Evolutionary conservation across 2,113 vertebrate species (phyloP), one percentile per base, ranked within the genome.

Genomic region (Romanogobio albipinnatus): DNA sequence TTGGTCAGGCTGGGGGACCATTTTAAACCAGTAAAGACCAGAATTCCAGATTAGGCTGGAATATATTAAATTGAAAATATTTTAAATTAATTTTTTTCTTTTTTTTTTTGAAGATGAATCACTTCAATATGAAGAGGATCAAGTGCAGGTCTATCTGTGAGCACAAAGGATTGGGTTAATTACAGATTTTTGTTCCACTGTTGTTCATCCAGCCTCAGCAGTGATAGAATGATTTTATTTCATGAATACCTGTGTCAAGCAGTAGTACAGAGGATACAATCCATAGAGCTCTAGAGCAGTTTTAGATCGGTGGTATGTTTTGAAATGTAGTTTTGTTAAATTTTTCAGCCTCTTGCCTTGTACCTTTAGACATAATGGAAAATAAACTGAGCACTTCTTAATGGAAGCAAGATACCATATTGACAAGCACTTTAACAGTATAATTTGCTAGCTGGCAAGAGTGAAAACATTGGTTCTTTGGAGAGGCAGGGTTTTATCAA

Each of bases 391-490:
- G 15, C 43, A 14, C 43, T 36, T 51, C 43, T 51, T 73, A 53
- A 59, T 81, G 36, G 58, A 78, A 43, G 29, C 29, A 29, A 29
- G n/a, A 22, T 59, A 56, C 13, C 29, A 53, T 74, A 51, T 51
- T 82, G 70, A 43, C 61, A 76, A 85, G 64, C 71, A 61, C 49
- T 64, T 83, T 66, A 83, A 83, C 64, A 1, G 19, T 36, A 58
- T 73, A 61, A 87, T 51, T 76, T 83, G 66, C 56, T 82, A 53
- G 79, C 61, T 76, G 85, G 81, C 85, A 79, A 45, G 71, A 51
- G 29, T 19, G 73, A 75, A 29, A 77, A 80, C 70, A 80, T 36
- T 22, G 22, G 33, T 43, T 87, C 22, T 59, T 76, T 2, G 43
- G 17, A n/a, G 19, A 75, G 80, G 51, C 59, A 75, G 68, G 58